Evolutionary conservation across 2,888 invertebrate species (phyloP).

Genomic region (Dryobota labecula): DNA sequence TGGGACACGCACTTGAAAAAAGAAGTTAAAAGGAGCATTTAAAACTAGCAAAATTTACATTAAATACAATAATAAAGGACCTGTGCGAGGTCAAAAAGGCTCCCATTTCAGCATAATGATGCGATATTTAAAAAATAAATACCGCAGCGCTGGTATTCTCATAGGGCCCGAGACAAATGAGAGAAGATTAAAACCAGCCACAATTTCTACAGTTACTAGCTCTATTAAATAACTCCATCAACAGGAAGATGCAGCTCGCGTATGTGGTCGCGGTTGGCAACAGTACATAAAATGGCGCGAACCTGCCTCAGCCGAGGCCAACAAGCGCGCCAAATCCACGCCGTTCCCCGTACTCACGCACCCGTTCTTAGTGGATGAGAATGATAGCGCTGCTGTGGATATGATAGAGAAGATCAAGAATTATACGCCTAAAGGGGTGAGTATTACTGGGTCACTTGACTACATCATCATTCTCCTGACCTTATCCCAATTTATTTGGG

Average conservation of each 20-base stretch:
- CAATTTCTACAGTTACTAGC: neutral
- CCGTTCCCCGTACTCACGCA: conserved; percentile 91
- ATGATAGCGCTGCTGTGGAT: conserved; percentile 71
- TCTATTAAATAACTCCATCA: neutral
- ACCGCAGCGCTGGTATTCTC: too few relatives aligned
- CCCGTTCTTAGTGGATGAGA: conserved; percentile 90
- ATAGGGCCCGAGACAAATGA: too few relatives aligned
- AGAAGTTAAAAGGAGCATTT: too few relatives aligned
- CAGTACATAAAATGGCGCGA: conserved; percentile 97
- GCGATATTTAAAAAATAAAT: too few relatives aligned
- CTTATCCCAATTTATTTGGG: too few relatives aligned
- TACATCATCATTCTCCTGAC: too few relatives aligned
- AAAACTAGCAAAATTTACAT: too few relatives aligned
- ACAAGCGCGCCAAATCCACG: conserved; percentile 95
- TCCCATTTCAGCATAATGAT: too few relatives aligned
- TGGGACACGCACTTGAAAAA: too few relatives aligned
- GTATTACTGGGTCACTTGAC: conserved; percentile 61
- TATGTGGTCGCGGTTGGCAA: conserved; percentile 96
- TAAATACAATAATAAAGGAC: too few relatives aligned
- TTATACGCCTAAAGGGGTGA: conserved; percentile 94
- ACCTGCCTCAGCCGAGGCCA: conserved; percentile 96
- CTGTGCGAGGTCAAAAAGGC: too few relatives aligned
- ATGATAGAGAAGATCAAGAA: conserved; percentile 92
- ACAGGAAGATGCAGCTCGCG: conserved; percentile 90
- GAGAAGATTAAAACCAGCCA: neutral